phyloP scores from a whole-genome alignment of 2,113 vertebrate species.

The Turdus rufiventris region DNA sequence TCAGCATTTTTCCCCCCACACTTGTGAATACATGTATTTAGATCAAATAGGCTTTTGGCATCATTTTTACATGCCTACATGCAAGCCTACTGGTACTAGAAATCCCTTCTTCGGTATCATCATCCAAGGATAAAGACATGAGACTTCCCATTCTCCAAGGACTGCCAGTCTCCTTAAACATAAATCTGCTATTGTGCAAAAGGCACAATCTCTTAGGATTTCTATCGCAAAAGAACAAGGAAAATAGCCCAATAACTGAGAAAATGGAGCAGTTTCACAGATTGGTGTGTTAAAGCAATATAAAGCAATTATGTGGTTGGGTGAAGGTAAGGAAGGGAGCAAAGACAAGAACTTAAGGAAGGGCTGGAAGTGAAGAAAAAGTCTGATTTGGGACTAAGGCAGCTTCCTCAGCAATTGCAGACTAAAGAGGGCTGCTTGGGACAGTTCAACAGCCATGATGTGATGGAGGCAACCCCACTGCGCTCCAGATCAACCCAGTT shows the following conservation, averaged over 20 bases:
- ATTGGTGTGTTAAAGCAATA: constrained; percentile 54
- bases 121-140: constrained; percentile 15
- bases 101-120: constrained; percentile 40
- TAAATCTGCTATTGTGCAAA: constrained; percentile 42
- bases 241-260: constrained; percentile 52
- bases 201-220: constrained; percentile 45
- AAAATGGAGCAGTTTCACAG: constrained; percentile 57
- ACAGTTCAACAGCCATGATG: background rate
- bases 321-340: constrained; percentile 55
- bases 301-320: constrained; percentile 62
- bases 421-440: background rate
- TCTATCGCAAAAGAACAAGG: constrained; percentile 44
- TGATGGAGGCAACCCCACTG: background rate
- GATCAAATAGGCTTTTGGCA: constrained; percentile 53
- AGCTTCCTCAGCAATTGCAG: background rate
- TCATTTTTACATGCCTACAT: constrained; percentile 23
- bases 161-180: constrained; percentile 49
- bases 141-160: constrained; percentile 53
- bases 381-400: constrained; percentile 28
- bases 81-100: constrained; percentile 38
- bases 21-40: constrained; percentile 26
- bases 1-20: background rate
- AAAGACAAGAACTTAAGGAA: constrained; percentile 20
- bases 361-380: constrained; percentile 30
- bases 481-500: background rate